These are phyloP conservation scores for Drosophila ambigua DNA, from an alignment of 1,140 invertebrate species.

Conservation along the genomic window DNA sequence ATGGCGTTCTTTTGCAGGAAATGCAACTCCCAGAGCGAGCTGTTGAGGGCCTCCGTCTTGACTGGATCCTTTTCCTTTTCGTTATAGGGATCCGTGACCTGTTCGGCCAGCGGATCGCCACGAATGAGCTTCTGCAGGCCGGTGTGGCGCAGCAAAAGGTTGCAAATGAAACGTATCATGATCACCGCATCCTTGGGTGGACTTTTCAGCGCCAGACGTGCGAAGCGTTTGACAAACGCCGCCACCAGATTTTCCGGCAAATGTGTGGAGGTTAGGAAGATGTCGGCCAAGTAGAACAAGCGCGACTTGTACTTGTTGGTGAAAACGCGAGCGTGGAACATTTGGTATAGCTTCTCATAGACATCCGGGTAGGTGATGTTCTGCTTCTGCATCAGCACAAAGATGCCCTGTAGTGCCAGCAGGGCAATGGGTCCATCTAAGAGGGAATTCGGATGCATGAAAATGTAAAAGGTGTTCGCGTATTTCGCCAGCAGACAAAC, in stretches of 20 bases:
- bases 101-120: conserved; percentile 84
- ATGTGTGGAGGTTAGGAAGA: conserved; percentile 97
- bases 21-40: conserved; percentile 96
- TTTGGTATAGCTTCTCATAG: conserved; percentile 95
- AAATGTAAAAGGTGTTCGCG: background rate
- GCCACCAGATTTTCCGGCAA: conserved; percentile 95
- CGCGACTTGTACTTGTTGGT: conserved; percentile 95
- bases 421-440: conserved; percentile 93
- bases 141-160: conserved; percentile 94
- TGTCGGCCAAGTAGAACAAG: conserved; percentile 93
- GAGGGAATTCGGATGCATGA: background rate
- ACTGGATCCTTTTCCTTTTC: conserved; percentile 91
- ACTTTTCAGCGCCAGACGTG: conserved; percentile 92
- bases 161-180: conserved; percentile 93
- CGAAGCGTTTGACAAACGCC: conserved; percentile 95
- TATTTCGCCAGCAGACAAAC: conserved; percentile 80
- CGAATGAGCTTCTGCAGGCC: conserved; percentile 92
- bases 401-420: conserved; percentile 96
- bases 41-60: conserved; percentile 91
- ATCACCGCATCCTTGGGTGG: conserved; percentile 91
- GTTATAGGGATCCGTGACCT: conserved; percentile 90
- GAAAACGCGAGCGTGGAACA: conserved; percentile 95
- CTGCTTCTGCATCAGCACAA: conserved; percentile 94
- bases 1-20: conserved; percentile 90
- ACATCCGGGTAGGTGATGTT: conserved; percentile 98